Conservation (phyloP, 2,113 vertebrate genomes). For the Cynoglossus semilaevis region DNA sequence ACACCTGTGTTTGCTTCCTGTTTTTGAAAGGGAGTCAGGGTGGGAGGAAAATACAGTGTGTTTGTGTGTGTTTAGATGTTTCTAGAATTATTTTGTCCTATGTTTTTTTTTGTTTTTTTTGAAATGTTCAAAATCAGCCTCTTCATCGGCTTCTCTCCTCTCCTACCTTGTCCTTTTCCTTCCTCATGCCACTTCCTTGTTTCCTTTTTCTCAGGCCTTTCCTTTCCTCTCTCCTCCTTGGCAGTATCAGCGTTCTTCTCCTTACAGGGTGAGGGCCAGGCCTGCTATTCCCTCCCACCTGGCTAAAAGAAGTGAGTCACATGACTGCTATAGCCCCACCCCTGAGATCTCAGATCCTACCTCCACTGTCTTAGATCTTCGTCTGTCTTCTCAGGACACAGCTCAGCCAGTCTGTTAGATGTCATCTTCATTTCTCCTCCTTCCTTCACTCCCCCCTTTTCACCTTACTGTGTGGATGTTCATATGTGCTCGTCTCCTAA, state of each 20-base stretch:
- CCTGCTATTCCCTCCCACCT: conserved; percentile 61
- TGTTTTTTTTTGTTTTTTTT: no score
- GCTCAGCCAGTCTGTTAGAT: no score
- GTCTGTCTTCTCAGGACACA: neutral
- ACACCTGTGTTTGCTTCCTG: no score
- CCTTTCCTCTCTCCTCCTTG: conserved; percentile 69
- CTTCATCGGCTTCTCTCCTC: neutral
- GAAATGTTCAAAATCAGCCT: neutral
- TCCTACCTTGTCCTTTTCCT: neutral
- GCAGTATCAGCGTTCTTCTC: conserved; percentile 73
- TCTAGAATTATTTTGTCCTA: no score
- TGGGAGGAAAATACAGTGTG: no score
- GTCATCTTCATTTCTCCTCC: neutral
- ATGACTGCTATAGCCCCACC: neutral
- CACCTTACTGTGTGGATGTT: neutral
- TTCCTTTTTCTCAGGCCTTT: conserved; percentile 44
- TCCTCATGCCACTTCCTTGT: neutral
- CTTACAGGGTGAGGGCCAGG: conserved; percentile 52
- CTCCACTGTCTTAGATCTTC: neutral
- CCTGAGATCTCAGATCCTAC: neutral
- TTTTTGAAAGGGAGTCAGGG: no score
- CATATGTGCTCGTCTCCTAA: neutral
- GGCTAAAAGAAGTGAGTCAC: conserved; percentile 60
- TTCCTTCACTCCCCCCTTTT: neutral
- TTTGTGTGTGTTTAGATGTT: no score